Percentiles rank a stretch among this genome's conserved stretches.
Evolutionary conservation across 2,888 invertebrate genomes (phyloP).

Genomic region (Mactromeris polynyma): DNA sequence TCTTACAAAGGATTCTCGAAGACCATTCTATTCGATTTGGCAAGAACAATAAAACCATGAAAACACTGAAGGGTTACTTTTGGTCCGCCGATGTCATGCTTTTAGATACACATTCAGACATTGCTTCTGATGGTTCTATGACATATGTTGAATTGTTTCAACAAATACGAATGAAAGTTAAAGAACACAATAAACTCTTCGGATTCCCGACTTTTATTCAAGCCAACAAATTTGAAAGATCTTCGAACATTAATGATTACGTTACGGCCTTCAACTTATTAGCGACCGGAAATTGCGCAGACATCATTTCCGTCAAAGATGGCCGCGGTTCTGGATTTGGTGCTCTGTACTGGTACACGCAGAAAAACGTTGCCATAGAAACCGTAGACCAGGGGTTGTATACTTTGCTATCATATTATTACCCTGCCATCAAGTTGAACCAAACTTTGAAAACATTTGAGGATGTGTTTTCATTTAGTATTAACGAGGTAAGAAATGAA

Average conservation of each 20-base stretch:
- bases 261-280: slow-evolving; percentile 71
- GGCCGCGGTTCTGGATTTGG: slow-evolving; percentile 79
- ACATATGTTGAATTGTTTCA: background rate
- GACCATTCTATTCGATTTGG: slow-evolving; percentile 76
- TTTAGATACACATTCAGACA: slow-evolving; percentile 5
- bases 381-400: slow-evolving; percentile 70
- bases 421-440: slow-evolving; percentile 49
- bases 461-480: slow-evolving; percentile 79
- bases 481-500: slow-evolving; percentile 76
- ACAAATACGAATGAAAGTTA: background rate
- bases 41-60: background rate
- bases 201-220: slow-evolving; percentile 51
- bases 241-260: slow-evolving; percentile 70
- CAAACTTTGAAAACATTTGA: slow-evolving; percentile 66
- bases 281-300: slow-evolving; percentile 58
- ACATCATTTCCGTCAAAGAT: slow-evolving; percentile 80
- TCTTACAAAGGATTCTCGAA: slow-evolving; percentile 66
- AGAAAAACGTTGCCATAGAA: slow-evolving; percentile 63
- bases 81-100: slow-evolving; percentile 41
- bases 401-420: slow-evolving; percentile 66
- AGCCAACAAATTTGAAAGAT: slow-evolving; percentile 65
- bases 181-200: slow-evolving; percentile 28
- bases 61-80: slow-evolving; percentile 56
- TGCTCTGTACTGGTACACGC: slow-evolving; percentile 78
- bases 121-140: background rate